phyloP scores from a whole-genome alignment of 2,888 invertebrate species.

The Entomobrya multifasciata region DNA sequence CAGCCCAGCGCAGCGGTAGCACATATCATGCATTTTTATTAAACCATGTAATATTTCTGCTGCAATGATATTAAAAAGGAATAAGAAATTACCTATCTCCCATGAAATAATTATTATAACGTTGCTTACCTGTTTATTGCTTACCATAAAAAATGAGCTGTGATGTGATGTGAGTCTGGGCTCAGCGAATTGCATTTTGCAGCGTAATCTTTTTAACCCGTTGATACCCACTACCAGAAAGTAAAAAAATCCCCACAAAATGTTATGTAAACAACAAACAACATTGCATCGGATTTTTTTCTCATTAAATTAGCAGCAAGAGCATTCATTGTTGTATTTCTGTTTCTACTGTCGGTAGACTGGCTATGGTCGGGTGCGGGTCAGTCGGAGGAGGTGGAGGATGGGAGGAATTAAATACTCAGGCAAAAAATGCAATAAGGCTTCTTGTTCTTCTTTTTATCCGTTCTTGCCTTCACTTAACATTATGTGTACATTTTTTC shows the following conservation, averaged over 20 bases:
- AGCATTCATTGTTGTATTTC: too few relatives aligned
- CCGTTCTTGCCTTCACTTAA: background rate
- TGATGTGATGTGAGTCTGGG: too few relatives aligned
- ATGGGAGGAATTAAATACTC: background rate
- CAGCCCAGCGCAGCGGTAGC: background rate
- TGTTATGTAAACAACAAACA: background rate
- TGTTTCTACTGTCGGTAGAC: background rate
- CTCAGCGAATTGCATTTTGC: background rate
- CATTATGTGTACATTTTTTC: slow-evolving; percentile 33
- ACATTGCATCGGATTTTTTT: background rate
- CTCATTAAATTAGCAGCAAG: too few relatives aligned
- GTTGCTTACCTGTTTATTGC: slow-evolving; percentile 23
- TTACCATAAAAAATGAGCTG: background rate
- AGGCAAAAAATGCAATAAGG: slow-evolving; percentile 29
- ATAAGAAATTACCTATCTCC: background rate
- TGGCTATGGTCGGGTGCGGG: background rate
- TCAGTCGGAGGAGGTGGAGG: background rate
- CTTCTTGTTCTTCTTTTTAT: slow-evolving; percentile 1
- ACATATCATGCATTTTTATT: background rate
- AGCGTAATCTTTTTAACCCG: background rate
- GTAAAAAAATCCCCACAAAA: background rate
- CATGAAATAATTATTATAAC: slow-evolving; percentile 32
- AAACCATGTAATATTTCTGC: background rate
- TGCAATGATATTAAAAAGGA: slow-evolving; percentile 27
- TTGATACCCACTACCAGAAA: background rate